Evolutionary conservation across 2,888 invertebrate genomes (phyloP).

Genomic region (Lymantria monacha): DNA sequence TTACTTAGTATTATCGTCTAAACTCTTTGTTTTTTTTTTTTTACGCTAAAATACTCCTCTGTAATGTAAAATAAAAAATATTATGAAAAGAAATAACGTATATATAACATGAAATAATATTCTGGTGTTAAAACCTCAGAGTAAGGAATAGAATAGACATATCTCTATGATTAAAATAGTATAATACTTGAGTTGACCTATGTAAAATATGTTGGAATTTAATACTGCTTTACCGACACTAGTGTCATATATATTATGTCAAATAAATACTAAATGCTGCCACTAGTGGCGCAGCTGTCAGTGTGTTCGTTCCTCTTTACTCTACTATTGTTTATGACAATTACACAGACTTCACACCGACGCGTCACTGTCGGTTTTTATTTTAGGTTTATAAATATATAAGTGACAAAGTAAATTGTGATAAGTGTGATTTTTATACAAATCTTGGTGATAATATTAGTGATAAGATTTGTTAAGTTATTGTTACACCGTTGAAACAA

Average conservation of each 20-base stretch:
- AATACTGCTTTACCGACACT: constrained; percentile 29
- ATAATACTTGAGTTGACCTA: too few relatives aligned
- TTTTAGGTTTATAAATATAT: constrained; percentile 70
- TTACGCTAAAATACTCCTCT: too few relatives aligned
- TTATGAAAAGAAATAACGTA: too few relatives aligned
- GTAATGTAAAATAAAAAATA: too few relatives aligned
- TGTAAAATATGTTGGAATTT: too few relatives aligned
- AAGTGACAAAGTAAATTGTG: constrained; percentile 79
- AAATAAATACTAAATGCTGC: constrained; percentile 18
- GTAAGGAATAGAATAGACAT: too few relatives aligned
- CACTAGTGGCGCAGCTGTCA: constrained; percentile 40
- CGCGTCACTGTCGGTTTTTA: constrained; percentile 78
- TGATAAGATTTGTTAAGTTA: constrained; percentile 79
- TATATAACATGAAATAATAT: too few relatives aligned
- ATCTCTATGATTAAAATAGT: too few relatives aligned
- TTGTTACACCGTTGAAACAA: constrained; percentile 69
- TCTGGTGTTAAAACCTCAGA: too few relatives aligned
- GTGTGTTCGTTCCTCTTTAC: constrained; percentile 25
- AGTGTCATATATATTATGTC: constrained; percentile 25
- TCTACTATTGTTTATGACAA: constrained; percentile 50
- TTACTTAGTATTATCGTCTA: too few relatives aligned
- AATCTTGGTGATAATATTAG: constrained; percentile 77
- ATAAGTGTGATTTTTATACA: constrained; percentile 81
- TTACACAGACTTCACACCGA: constrained; percentile 68
- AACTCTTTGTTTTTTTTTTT: too few relatives aligned